Evolutionary conservation across 2,113 vertebrate species (phyloP).

Genomic region (Addax nasomaculatus): DNA sequence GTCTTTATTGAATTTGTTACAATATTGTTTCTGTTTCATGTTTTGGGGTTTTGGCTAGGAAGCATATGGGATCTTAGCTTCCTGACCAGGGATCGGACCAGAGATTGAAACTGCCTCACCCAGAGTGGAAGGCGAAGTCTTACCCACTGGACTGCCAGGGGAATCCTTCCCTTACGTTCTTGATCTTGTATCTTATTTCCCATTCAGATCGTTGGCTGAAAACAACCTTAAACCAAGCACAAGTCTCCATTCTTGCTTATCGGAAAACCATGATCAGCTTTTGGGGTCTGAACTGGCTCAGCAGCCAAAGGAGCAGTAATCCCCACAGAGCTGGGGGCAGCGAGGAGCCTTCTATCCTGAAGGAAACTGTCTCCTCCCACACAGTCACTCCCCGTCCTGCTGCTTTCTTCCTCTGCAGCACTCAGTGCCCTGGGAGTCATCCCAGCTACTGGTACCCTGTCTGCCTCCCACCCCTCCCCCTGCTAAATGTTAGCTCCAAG

Average conservation of each 20-base stretch:
- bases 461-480: background rate
- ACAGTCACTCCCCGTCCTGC: background rate
- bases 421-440: background rate
- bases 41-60: background rate
- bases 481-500: background rate
- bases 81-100: background rate
- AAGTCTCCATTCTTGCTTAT: background rate
- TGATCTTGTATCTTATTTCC: background rate
- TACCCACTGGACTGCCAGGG: background rate
- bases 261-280: background rate
- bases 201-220: background rate
- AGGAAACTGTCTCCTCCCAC: background rate
- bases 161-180: background rate
- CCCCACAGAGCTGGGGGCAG: background rate
- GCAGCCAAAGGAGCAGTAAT: background rate
- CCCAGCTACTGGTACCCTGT: rapidly evolving
- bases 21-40: background rate
- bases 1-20: background rate
- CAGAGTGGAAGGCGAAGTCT: background rate
- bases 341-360: background rate
- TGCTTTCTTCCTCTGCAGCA: background rate
- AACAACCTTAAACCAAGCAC: background rate
- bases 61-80: background rate
- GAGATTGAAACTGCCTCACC: background rate
- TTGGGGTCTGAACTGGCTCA: background rate